These are phyloP conservation scores for Ophiodon elongatus DNA, from an alignment of 2,113 vertebrate species.

Conservation along the genomic window DNA sequence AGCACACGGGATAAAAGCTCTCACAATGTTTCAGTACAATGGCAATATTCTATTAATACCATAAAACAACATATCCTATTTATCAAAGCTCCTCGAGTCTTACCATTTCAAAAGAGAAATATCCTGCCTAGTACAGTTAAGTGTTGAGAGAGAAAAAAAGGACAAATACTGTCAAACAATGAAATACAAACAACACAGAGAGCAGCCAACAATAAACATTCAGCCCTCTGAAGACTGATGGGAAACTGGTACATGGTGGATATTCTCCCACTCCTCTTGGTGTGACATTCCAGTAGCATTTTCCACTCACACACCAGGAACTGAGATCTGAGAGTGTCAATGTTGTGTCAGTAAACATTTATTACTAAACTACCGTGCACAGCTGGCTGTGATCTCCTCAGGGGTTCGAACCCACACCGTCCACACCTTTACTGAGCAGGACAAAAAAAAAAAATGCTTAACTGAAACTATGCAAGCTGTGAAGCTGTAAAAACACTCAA, in stretches of 20 bases:
- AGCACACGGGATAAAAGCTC: slow-evolving; percentile 15
- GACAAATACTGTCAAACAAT: slow-evolving; percentile 75
- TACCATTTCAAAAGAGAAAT: slow-evolving; percentile 66
- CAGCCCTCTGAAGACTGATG: slow-evolving; percentile 63
- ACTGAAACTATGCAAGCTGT: background rate
- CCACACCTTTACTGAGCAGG: background rate
- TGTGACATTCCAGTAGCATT: slow-evolving; percentile 62
- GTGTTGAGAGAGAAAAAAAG: slow-evolving; percentile 42
- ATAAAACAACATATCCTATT: slow-evolving; percentile 54
- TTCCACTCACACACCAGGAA: slow-evolving; percentile 64
- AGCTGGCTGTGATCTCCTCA: slow-evolving; percentile 51
- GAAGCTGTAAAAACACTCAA: background rate
- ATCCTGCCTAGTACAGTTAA: slow-evolving; percentile 65
- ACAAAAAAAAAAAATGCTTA: slow-evolving; percentile 22
- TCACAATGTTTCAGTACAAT: slow-evolving; percentile 65
- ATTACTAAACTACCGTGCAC: slow-evolving; percentile 47
- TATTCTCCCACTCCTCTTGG: slow-evolving; percentile 45
- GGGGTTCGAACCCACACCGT: slow-evolving; percentile 21
- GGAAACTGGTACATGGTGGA: slow-evolving; percentile 70
- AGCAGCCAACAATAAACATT: slow-evolving; percentile 71
- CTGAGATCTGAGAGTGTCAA: slow-evolving; percentile 64
- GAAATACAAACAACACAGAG: slow-evolving; percentile 60
- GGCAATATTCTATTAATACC: slow-evolving; percentile 68
- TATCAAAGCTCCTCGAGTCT: slow-evolving; percentile 66
- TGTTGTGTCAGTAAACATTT: slow-evolving; percentile 66